These are phyloP conservation scores for Bathynomus jamesi DNA, from an alignment of 1,140 invertebrate genomes.

Conservation along the genomic window DNA sequence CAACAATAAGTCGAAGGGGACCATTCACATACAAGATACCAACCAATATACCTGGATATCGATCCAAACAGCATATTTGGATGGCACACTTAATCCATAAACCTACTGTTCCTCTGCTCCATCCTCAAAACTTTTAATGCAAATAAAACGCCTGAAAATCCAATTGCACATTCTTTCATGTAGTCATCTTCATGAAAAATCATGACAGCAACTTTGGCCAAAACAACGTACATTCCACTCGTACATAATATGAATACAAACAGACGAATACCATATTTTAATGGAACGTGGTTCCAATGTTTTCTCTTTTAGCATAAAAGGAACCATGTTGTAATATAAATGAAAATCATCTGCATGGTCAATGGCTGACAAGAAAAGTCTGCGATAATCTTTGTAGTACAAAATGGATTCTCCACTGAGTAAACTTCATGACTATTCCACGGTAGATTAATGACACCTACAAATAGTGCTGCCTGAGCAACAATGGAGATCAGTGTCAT, in stretches of 20 bases:
- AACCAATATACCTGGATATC: no score
- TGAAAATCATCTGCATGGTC: slow-evolving; percentile 65
- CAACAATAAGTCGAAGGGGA: no score
- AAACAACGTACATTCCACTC: slow-evolving; percentile 49
- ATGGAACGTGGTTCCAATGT: slow-evolving; percentile 50
- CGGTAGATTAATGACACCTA: slow-evolving; percentile 48
- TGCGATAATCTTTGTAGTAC: slow-evolving; percentile 50
- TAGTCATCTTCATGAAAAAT: slow-evolving; percentile 39
- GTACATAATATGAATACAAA: slow-evolving; percentile 51
- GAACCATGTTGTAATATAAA: slow-evolving; percentile 66
- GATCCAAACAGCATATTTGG: slow-evolving; percentile 56
- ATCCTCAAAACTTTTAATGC: slow-evolving; percentile 57
- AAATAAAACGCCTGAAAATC: slow-evolving; percentile 59
- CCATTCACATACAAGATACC: no score
- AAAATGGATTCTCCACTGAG: slow-evolving; percentile 53
- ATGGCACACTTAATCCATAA: slow-evolving; percentile 51
- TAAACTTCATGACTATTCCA: slow-evolving; percentile 54
- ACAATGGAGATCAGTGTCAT: no score
- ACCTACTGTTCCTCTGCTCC: slow-evolving; percentile 42
- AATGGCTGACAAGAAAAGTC: slow-evolving; percentile 54
- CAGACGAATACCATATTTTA: slow-evolving; percentile 53
- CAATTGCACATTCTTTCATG: slow-evolving; percentile 55
- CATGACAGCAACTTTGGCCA: slow-evolving; percentile 42
- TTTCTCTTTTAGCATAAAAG: slow-evolving; percentile 57
- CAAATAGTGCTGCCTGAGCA: slow-evolving; percentile 47